phyloP scores from a whole-genome alignment of 2,113 vertebrate genomes.

The Gymnorhina tibicen region DNA sequence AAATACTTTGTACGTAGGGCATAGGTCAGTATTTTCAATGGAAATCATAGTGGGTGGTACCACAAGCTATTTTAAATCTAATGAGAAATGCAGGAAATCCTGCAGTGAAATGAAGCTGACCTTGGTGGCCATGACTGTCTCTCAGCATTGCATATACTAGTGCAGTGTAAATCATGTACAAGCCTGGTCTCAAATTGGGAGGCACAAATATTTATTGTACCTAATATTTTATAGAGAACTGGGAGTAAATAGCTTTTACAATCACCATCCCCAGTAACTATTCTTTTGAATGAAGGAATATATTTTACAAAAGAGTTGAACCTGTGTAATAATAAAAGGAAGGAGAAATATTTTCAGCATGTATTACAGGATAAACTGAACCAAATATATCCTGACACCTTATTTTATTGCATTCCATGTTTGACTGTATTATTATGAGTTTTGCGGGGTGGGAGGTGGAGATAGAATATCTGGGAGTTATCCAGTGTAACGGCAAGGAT shows the following conservation, averaged over 20 bases:
- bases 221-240: not conserved
- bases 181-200: not conserved
- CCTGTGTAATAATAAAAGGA: not conserved
- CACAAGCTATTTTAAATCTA: not conserved
- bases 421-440: not conserved
- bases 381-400: not conserved
- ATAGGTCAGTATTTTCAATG: not conserved
- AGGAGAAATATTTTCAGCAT: not conserved
- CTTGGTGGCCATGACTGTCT: not conserved
- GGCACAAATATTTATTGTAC: not conserved
- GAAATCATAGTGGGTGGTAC: not conserved
- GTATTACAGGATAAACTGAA: not conserved
- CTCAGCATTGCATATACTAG: not conserved
- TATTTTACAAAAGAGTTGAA: not conserved
- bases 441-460: accelerated
- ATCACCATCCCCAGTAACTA: not conserved
- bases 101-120: not conserved
- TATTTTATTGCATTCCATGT: not conserved
- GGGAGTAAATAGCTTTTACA: not conserved
- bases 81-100: constrained; percentile 1
- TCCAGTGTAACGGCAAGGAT: not conserved
- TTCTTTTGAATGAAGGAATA: not conserved
- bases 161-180: not conserved
- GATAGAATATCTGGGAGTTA: not conserved
- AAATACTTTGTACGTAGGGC: not conserved